Base-by-base conservation (phyloP, 2,797 vertebrate species). In the Champsocephalus gunnari region DNA sequence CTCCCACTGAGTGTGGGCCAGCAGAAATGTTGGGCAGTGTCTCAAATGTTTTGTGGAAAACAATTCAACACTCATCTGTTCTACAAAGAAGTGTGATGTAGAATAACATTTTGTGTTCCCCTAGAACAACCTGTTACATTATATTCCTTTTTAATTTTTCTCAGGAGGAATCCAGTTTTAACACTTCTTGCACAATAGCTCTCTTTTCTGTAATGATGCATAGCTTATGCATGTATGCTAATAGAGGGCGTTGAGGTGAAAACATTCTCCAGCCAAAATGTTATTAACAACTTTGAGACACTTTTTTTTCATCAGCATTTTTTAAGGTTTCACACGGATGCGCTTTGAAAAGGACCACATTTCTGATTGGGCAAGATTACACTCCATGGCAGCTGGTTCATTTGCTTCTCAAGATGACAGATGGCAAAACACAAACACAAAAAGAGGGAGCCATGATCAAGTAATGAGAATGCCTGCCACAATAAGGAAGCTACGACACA, bases 381-480 rank as follows among this genome's bases (percentile, higher is more conserved):
- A 93, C 91, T 93, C 90, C 79, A 73, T 93, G 94, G 93, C 94
- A 95, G 94, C 94, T 95, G 94, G 91, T 93, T 94, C 91, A 93
- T 94, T 95, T 92, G 93, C 93, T 93, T 89, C 91, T 94, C 93
- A 94, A 94, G 91, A 94, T 95, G 94, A 94, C 94, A 95, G 94
- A 95, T 95, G 94, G 94, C 93, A 94, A 94, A 94, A 94, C 91
- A 94, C 93, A 94, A 94, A 95, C 92, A 94, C 92, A 93, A 92
- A 95, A 93, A 94, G 90, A 90, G 88, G 87, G 85, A 90, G 90
- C 91, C 92, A 90, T 92, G 92, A 93, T 94, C 90, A 93, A 93
- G 92, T 92, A 91, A 93, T 93, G 93, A 93, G 91, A 91, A 89
- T 79, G 90, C 86, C 90, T 92, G 88, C 89, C 90, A 88, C 91